These are phyloP conservation scores for Notiomystis cincta DNA, from an alignment of 2,113 vertebrate species.

Conservation along the genomic window DNA sequence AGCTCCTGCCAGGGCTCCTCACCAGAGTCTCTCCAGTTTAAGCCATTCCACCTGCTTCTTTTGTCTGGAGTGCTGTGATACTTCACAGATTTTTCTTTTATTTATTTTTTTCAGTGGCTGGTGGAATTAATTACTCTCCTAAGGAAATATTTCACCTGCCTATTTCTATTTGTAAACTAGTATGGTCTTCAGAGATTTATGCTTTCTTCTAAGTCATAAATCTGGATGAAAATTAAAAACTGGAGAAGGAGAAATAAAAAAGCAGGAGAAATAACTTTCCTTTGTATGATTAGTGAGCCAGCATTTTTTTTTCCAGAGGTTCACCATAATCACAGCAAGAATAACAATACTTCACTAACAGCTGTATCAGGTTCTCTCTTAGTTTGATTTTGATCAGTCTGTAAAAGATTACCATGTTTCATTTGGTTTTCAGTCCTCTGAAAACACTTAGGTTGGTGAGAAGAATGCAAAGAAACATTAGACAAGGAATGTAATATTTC, in stretches of 20 bases:
- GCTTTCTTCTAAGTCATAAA: not conserved
- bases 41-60: not conserved
- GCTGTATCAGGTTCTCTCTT: not conserved
- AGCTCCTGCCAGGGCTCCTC: not conserved
- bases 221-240: not conserved
- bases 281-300: not conserved
- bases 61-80: not conserved
- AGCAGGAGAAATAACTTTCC: not conserved
- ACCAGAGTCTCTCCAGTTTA: not conserved
- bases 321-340: not conserved
- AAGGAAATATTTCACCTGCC: constrained; percentile 11
- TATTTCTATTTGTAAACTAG: not conserved
- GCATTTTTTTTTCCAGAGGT: not conserved
- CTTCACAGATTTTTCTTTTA: not conserved
- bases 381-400: not conserved
- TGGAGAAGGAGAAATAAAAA: not conserved
- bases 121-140: constrained; percentile 16
- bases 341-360: not conserved
- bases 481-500: not conserved
- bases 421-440: not conserved
- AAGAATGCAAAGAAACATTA: not conserved
- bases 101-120: not conserved
- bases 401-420: not conserved
- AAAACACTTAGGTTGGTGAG: not conserved
- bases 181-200: not conserved